Evolutionary conservation across 2,888 invertebrate species (phyloP).

Genomic region (Mimumesa dahlbomi): DNA sequence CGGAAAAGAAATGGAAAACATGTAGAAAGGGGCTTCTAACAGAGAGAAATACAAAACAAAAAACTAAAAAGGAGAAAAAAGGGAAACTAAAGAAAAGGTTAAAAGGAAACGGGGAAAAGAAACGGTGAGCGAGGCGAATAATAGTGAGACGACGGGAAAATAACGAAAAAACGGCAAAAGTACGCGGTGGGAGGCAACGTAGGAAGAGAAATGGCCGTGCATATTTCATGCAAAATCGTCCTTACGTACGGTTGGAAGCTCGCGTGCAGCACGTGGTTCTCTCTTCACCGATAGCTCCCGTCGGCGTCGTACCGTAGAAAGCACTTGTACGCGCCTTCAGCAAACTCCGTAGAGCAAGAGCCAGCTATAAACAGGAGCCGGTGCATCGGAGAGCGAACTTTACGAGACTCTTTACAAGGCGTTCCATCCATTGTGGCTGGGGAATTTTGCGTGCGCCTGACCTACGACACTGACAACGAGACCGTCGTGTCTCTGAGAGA

Average conservation of each 20-base stretch:
- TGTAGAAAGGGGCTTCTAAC: too few species aligned
- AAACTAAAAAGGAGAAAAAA: not conserved
- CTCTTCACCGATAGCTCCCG: constrained; percentile 37
- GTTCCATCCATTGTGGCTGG: constrained; percentile 33
- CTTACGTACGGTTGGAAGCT: constrained; percentile 41
- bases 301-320: constrained; percentile 47
- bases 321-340: constrained; percentile 40
- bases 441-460: constrained; percentile 47
- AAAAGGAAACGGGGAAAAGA: not conserved
- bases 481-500: too few species aligned
- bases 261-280: constrained; percentile 59
- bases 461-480: constrained; percentile 50
- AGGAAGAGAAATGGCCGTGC: constrained; percentile 43
- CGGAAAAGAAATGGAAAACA: too few species aligned
- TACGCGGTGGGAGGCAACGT: constrained; percentile 7
- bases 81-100: not conserved
- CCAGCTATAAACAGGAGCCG: constrained; percentile 20
- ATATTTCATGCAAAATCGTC: constrained; percentile 63
- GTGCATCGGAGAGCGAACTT: constrained; percentile 40
- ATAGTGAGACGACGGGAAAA: constrained; percentile 5
- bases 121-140: not conserved
- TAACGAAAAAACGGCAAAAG: not conserved
- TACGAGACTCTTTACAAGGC: constrained; percentile 38
- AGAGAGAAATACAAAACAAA: too few species aligned
- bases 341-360: constrained; percentile 19